Evolutionary conservation across 2,797 vertebrate genomes (phyloP).

Genomic region (Lemur catta): DNA sequence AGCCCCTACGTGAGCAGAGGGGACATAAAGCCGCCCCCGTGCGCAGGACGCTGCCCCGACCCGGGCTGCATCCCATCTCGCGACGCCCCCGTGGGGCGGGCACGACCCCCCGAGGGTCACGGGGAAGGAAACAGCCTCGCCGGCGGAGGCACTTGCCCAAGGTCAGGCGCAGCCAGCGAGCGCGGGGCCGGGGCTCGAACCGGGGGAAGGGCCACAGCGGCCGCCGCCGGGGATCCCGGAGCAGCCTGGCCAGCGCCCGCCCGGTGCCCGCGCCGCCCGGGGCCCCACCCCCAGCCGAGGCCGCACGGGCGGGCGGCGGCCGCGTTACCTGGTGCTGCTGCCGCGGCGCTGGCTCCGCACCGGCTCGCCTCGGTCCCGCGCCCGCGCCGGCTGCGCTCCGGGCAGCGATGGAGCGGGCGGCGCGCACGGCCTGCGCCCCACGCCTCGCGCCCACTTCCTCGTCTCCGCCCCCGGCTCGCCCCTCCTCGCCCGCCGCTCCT

Average conservation of each 20-base stretch:
- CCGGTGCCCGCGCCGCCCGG: background rate
- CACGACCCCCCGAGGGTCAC: background rate
- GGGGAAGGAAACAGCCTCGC: background rate
- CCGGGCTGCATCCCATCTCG: background rate
- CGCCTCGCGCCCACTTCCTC: conserved; percentile 61
- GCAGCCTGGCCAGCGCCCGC: background rate
- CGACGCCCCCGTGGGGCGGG: background rate
- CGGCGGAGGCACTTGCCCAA: background rate
- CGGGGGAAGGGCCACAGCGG: background rate
- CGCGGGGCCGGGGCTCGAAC: background rate
- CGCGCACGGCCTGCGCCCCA: background rate
- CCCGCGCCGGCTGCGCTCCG: background rate
- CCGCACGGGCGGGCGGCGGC: background rate
- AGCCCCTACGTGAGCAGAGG: background rate
- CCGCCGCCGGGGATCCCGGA: no score
- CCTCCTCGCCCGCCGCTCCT: background rate
- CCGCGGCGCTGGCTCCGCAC: background rate
- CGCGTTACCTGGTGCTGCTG: conserved; percentile 60
- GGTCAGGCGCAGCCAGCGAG: conserved; percentile 12
- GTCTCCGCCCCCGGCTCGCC: conserved; percentile 61
- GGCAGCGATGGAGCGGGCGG: conserved; percentile 43
- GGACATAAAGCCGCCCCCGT: background rate
- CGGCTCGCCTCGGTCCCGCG: background rate
- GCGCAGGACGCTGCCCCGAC: background rate
- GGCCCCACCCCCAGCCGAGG: background rate